phyloP scores from a whole-genome alignment of 2,113 vertebrate species.

The Sarotherodon lohbergeri region DNA sequence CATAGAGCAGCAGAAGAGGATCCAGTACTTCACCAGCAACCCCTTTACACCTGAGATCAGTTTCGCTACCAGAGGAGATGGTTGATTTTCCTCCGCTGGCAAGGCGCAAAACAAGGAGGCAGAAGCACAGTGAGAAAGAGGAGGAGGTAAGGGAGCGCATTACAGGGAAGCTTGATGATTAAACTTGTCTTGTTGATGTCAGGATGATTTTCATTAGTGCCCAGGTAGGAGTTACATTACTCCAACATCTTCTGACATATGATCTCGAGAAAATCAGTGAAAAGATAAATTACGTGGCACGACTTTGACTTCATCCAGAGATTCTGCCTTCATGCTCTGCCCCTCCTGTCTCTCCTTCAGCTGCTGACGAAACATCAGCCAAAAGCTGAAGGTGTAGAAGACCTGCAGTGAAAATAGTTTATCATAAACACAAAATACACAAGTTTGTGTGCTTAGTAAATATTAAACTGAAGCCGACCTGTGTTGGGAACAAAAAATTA shows the following conservation, averaged over 20 bases:
- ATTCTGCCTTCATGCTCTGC: conserved; percentile 27
- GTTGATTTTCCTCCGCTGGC: conserved; percentile 49
- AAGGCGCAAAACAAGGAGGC: neutral
- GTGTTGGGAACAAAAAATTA: neutral
- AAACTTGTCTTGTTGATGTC: neutral
- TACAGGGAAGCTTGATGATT: neutral
- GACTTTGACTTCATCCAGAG: conserved; percentile 53
- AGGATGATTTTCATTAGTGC: neutral
- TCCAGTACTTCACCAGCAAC: conserved; percentile 73
- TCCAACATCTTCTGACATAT: neutral
- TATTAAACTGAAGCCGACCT: neutral
- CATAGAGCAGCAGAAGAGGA: conserved; percentile 74
- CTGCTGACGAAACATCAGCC: conserved; percentile 77
- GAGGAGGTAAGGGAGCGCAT: neutral
- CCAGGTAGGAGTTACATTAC: neutral
- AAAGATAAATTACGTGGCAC: conserved; percentile 31
- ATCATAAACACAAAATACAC: neutral
- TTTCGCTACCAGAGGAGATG: conserved; percentile 51
- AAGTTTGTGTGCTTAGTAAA: neutral
- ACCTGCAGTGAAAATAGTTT: conserved; percentile 52
- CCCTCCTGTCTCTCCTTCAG: conserved; percentile 59
- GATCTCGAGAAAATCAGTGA: neutral
- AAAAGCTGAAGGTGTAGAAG: conserved; percentile 70
- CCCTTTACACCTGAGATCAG: conserved; percentile 65
- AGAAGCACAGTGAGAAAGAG: neutral